Conservation (phyloP, 1,140 invertebrate species). For the Nasonia longicornis region DNA sequence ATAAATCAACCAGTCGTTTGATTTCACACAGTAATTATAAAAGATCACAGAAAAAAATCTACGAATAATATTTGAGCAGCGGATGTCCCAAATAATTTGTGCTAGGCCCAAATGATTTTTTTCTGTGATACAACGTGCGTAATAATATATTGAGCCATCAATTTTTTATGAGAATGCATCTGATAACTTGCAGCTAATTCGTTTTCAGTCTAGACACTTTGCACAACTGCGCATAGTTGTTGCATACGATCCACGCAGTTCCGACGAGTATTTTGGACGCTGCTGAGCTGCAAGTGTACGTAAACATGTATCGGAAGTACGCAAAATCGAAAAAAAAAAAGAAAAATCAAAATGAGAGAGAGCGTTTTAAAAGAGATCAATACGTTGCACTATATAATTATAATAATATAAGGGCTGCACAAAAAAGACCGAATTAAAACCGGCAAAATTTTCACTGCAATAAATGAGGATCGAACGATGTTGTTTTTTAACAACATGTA, state of each 20-base stretch:
- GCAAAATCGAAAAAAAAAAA: background rate
- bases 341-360: background rate
- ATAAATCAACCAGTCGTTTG: too few species aligned
- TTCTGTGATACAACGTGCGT: too few species aligned
- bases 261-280: background rate
- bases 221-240: background rate
- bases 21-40: too few species aligned
- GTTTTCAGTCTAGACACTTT: too few species aligned
- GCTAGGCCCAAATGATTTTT: too few species aligned
- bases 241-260: background rate
- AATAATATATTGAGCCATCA: too few species aligned
- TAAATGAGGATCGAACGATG: background rate
- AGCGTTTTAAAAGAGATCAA: background rate
- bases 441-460: conserved; percentile 8
- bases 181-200: too few species aligned
- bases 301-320: background rate
- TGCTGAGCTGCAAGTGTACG: background rate
- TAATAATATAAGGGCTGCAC: background rate
- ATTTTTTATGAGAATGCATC: too few species aligned
- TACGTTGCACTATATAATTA: background rate
- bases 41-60: too few species aligned
- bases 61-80: too few species aligned
- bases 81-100: too few species aligned
- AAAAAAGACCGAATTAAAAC: conserved; percentile 27
- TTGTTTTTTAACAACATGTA: background rate